These are phyloP conservation scores for Parapristionchus giblindavisi DNA, from an alignment of 2,888 invertebrate genomes.

Conservation along the genomic window DNA sequence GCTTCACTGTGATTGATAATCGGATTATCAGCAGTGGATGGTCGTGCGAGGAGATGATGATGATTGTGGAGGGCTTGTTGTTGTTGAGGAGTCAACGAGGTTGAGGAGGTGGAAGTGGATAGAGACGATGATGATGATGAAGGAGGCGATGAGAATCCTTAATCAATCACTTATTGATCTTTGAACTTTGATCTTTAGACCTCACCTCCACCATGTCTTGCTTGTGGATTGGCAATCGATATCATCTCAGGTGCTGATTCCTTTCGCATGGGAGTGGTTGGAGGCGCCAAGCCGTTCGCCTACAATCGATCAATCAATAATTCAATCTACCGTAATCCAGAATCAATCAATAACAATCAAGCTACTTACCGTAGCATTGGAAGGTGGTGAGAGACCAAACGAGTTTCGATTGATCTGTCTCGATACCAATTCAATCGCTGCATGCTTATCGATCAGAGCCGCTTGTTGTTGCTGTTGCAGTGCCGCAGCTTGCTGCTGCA, in stretches of 20 bases:
- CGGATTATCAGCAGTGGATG: slow-evolving; percentile 34
- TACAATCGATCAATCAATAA: neutral
- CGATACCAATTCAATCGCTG: too few relatives aligned
- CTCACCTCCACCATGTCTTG: neutral
- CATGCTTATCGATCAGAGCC: too few relatives aligned
- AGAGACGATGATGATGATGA: slow-evolving; percentile 1
- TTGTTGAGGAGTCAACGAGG: neutral
- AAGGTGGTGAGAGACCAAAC: neutral
- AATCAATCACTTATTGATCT: neutral
- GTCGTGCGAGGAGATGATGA: slow-evolving; percentile 6
- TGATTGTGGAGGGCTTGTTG: slow-evolving; percentile 14
- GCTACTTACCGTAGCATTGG: neutral
- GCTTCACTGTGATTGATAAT: slow-evolving; percentile 54
- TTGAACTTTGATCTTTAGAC: neutral
- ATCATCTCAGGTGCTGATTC: slow-evolving; percentile 9
- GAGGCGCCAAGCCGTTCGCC: slow-evolving; percentile 1
- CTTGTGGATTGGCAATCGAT: neutral
- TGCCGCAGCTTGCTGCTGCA: slow-evolving; percentile 1
- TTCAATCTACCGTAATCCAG: neutral
- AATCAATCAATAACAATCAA: neutral
- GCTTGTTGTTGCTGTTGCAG: neutral
- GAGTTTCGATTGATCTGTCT: neutral
- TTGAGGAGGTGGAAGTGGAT: neutral
- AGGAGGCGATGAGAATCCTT: slow-evolving; percentile 26
- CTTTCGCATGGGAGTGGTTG: slow-evolving; percentile 10